Base-by-base conservation (phyloP, 2,888 invertebrate genomes). In the Palloptera scutellata region DNA sequence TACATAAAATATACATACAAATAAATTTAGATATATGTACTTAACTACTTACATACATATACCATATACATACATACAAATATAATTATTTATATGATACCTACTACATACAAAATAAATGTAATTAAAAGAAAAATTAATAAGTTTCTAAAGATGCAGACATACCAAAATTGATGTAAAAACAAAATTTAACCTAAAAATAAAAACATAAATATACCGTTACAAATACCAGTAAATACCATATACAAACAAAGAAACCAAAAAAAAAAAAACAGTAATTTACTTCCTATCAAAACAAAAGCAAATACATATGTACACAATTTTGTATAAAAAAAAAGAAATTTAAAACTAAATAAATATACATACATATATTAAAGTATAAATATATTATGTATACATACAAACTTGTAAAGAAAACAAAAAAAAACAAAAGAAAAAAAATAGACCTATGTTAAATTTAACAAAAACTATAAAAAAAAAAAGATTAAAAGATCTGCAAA, bases 121-220 rank as follows among this genome's bases (percentile, higher is more conserved):
- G 6, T 4, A 30, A 30, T 30, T 30, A 30, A 30, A 30, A 30
- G 6, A 4, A 30, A 6, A 30, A 4, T 6, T 30, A 30, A 30
- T 30, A 30, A 30, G 6, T 30, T 30, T 30, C 30, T 71, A 75
- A 76, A 76, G 74, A 79, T 74, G 76, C 71, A 76, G 79, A 72
- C 78, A 77, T 77, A 78, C 79, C 75, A 74, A 73, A 72, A 57
- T 64, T 59, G 65, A 62, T 59, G 62, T 60, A 63, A 57, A 70
- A 69, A 58, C n/a, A n/a, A n/a, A n/a, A n/a, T 40, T 51, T 13
- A 9, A 43, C 12, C 45, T 20, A 42, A 66, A 61, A 8, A 41
- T 30, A 13, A 17, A 54, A 54, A 20, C 20, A 40, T 48, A 30
- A 52, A 65, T 64, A 43, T 57, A 61, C 41, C 55, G 30, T n/a